A percentile compares a stretch with the other conserved stretches of the same genome.
Evolutionary conservation across 1,140 invertebrate genomes (phyloP).

Genomic region (Listronotus oregonensis): DNA sequence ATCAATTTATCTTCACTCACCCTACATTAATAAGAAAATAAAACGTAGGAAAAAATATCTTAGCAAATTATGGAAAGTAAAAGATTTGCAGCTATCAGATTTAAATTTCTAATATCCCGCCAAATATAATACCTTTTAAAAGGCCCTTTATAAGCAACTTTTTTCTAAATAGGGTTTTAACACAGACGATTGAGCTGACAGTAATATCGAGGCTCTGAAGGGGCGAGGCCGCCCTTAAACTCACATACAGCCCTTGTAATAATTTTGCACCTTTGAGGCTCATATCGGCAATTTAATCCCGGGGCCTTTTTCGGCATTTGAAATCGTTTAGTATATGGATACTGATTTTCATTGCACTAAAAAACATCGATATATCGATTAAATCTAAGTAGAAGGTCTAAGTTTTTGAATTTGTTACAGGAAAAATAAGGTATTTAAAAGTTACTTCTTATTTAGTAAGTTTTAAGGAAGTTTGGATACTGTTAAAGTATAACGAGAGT

Average conservation of each 20-base stretch:
- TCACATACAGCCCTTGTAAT: conserved; percentile 47
- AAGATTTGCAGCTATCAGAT: conserved; percentile 1
- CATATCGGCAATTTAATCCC: conserved; percentile 33
- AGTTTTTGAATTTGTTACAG: too few species aligned
- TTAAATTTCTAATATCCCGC: conserved; percentile 24
- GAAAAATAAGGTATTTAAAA: too few species aligned
- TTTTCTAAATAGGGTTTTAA: conserved; percentile 39
- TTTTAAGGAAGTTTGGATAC: too few species aligned
- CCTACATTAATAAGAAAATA: not conserved
- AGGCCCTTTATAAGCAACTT: conserved; percentile 35
- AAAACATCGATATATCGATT: too few species aligned
- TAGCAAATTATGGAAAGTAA: not conserved
- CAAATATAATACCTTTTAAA: conserved; percentile 26
- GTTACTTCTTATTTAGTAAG: too few species aligned
- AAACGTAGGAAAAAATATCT: not conserved
- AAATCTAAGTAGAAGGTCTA: too few species aligned
- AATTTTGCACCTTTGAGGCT: conserved; percentile 50
- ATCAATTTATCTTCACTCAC: too few species aligned
- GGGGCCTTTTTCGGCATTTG: conserved; percentile 26
- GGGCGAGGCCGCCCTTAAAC: conserved; percentile 32
- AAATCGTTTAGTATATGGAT: conserved; percentile 40
- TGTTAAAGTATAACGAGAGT: too few species aligned
- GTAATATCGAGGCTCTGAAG: conserved; percentile 27
- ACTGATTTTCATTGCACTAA: conserved; percentile 26
- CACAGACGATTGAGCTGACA: conserved; percentile 36